These are phyloP conservation scores for Bovichtus diacanthus DNA, from an alignment of 2,797 vertebrate genomes.

Conservation along the genomic window DNA sequence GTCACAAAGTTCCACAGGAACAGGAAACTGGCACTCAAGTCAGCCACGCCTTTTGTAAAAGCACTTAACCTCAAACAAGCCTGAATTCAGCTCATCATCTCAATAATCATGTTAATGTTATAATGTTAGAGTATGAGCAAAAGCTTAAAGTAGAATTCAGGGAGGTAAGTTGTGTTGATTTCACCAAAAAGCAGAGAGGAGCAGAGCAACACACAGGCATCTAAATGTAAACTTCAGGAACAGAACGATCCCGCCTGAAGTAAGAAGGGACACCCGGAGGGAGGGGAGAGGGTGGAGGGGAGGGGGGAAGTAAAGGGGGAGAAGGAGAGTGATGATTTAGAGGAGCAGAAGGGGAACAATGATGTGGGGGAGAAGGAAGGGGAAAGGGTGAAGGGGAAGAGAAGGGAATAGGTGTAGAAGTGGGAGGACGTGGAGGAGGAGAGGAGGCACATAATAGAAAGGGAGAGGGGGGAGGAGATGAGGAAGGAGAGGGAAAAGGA, in stretches of 20 bases:
- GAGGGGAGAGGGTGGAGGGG: conserved; percentile 78
- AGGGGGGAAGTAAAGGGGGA: background rate
- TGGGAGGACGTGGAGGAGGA: background rate
- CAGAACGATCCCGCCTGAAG: conserved; percentile 80
- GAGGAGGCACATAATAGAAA: conserved; percentile 3
- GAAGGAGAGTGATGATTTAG: background rate
- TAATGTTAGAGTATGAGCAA: background rate
- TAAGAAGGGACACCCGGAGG: conserved; percentile 80
- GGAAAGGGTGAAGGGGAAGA: conserved; percentile 13
- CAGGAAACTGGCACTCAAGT: conserved; percentile 9
- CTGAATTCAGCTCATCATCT: conserved; percentile 19
- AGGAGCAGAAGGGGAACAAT: background rate
- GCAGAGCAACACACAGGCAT: conserved; percentile 17
- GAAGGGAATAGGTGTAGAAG: background rate
- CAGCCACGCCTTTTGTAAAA: conserved; percentile 10
- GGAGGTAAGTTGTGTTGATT: conserved; percentile 36
- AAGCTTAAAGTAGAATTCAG: conserved; percentile 13
- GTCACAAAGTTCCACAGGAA: background rate
- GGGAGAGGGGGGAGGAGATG: background rate
- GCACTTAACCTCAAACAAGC: background rate
- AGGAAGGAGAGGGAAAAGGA: background rate
- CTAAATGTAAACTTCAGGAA: conserved; percentile 88
- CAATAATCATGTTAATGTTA: background rate
- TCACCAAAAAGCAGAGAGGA: conserved; percentile 26
- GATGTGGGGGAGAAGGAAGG: background rate